Evolutionary conservation across 1,140 invertebrate genomes (phyloP).

Genomic region (Acromyrmex charruanus): DNA sequence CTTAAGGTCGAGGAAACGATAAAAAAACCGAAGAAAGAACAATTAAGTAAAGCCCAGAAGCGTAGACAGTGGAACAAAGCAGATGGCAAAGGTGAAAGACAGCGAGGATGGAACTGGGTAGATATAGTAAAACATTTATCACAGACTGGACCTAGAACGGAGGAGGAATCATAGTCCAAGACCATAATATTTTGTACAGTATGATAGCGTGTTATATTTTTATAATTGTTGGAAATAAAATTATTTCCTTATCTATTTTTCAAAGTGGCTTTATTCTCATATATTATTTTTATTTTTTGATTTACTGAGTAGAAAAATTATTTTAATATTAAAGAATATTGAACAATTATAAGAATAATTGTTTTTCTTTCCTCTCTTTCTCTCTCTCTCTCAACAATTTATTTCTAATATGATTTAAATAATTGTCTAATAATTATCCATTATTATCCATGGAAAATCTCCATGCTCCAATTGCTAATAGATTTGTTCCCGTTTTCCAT

Average conservation of each 20-base stretch:
- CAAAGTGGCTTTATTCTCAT: slow-evolving; percentile 55
- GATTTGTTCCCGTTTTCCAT: slow-evolving; percentile 86
- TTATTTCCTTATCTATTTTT: slow-evolving; percentile 67
- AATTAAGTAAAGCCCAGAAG: slow-evolving; percentile 97
- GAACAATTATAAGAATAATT: slow-evolving; percentile 29
- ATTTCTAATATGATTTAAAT: slow-evolving; percentile 53
- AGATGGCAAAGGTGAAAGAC: slow-evolving; percentile 93
- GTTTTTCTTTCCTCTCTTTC: neutral
- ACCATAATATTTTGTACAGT: slow-evolving; percentile 79
- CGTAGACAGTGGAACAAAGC: slow-evolving; percentile 94
- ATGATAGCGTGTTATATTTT: slow-evolving; percentile 78
- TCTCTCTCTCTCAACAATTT: slow-evolving; percentile 23
- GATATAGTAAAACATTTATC: slow-evolving; percentile 98
- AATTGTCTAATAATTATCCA: slow-evolving; percentile 6
- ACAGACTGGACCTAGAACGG: slow-evolving; percentile 91
- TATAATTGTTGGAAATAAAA: slow-evolving; percentile 79
- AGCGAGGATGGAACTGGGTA: slow-evolving; percentile 97
- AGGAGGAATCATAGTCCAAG: slow-evolving; percentile 80
- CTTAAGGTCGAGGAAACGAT: slow-evolving; percentile 81
- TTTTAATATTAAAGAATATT: slow-evolving; percentile 48
- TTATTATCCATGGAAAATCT: slow-evolving; percentile 63
- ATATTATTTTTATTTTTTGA: neutral
- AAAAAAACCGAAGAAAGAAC: slow-evolving; percentile 91
- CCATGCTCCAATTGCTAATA: slow-evolving; percentile 85
- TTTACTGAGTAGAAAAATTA: slow-evolving; percentile 23